These are phyloP conservation scores for Buathra laborator DNA, from an alignment of 2,888 invertebrate genomes.

Conservation along the genomic window DNA sequence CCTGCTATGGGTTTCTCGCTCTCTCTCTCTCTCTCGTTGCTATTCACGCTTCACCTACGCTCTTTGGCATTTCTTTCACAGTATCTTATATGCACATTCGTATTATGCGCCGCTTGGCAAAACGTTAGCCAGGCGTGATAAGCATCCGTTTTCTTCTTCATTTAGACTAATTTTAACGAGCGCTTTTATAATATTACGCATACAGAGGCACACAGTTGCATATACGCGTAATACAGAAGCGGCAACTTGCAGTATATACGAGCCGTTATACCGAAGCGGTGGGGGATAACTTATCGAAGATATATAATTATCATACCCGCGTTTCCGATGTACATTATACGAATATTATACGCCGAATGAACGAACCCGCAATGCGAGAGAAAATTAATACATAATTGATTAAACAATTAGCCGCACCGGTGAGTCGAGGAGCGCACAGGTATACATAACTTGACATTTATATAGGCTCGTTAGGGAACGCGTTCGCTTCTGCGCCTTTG, in stretches of 20 bases:
- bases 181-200: conserved; percentile 31
- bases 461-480: conserved; percentile 19
- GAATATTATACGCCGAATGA: conserved; percentile 53
- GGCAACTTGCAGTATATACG: not conserved
- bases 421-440: conserved; percentile 28
- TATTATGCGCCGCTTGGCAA: conserved; percentile 47
- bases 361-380: conserved; percentile 43
- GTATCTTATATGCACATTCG: conserved; percentile 29
- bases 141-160: conserved; percentile 59
- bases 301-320: conserved; percentile 53
- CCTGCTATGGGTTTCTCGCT: conserved; percentile 62
- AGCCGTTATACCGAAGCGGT: conserved; percentile 16
- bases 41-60: conserved; percentile 66
- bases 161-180: conserved; percentile 69
- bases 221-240: conserved; percentile 3
- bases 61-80: conserved; percentile 40
- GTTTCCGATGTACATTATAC: conserved; percentile 39
- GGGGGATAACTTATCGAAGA: conserved; percentile 58
- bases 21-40: conserved; percentile 55
- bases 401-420: conserved; percentile 59
- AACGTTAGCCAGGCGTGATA: conserved; percentile 57
- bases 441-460: conserved; percentile 4
- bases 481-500: conserved; percentile 11
- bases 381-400: conserved; percentile 64
- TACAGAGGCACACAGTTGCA: not conserved